Evolutionary conservation across 2,888 invertebrate species (phyloP).

Genomic region (Leptinotarsa rubiginosa): DNA sequence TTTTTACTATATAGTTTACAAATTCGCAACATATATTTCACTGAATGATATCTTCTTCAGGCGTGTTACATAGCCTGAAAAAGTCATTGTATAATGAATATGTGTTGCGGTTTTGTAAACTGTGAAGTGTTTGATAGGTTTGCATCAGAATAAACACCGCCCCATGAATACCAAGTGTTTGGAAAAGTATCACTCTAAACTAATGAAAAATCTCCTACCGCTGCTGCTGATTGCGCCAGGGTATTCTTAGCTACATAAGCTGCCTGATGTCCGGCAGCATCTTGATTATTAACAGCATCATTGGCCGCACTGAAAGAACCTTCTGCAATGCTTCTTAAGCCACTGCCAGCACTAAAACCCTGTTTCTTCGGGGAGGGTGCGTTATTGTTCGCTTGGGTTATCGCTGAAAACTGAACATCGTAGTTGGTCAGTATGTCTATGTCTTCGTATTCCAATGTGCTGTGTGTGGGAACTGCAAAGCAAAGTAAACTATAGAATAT

Average conservation of each 20-base stretch:
- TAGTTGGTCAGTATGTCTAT: conserved; percentile 55
- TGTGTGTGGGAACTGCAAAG: conserved; percentile 33
- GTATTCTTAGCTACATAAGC: conserved; percentile 84
- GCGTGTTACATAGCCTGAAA: too few species aligned
- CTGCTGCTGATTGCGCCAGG: conserved; percentile 79
- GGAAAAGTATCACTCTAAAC: too few species aligned
- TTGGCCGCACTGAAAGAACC: conserved; percentile 82
- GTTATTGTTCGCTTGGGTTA: conserved; percentile 35
- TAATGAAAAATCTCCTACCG: conserved; percentile 53
- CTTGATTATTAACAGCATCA: conserved; percentile 79
- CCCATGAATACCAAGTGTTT: too few species aligned
- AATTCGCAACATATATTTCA: too few species aligned
- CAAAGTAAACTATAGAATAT: neutral
- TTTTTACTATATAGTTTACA: too few species aligned
- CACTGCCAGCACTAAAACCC: conserved; percentile 77
- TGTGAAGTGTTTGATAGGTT: too few species aligned
- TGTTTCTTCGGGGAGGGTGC: conserved; percentile 60
- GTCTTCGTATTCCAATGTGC: conserved; percentile 50
- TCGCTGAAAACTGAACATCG: conserved; percentile 49
- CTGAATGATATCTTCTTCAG: too few species aligned
- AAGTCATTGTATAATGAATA: too few species aligned
- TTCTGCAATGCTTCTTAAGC: conserved; percentile 77
- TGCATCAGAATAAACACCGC: too few species aligned
- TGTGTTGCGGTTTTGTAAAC: too few species aligned
- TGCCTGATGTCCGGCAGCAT: conserved; percentile 81